Evolutionary conservation across 2,888 invertebrate genomes (phyloP), one percentile per base, ranked within the genome.

Genomic region (Hypsopygia costalis): DNA sequence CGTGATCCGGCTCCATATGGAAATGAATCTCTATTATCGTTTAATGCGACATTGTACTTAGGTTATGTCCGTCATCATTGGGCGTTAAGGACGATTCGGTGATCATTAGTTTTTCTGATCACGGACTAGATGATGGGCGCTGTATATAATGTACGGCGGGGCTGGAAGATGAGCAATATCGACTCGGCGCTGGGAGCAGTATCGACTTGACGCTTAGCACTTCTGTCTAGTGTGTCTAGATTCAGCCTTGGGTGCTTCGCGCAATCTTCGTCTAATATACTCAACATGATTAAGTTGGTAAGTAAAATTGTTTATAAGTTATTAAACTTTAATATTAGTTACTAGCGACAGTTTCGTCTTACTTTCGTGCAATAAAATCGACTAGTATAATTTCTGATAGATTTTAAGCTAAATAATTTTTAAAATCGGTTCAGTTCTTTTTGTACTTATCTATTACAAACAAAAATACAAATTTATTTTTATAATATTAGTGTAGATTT

Each of bases 1-100:
- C 56, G 56, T 72, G 69, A 81, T 81, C 78, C 76, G 69, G 73
- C 69, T 68, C 69, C 62, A 78, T 83, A 85, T 85, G 81, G 81
- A 72, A 69, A 81, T 81, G 72, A 77, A 57, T 66, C 55, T 56
- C 72, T 74, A 74, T 79, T 80, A 78, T 67, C 62, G 58, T 56
- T 72, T 86, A 86, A 86, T 85, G 86, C 54, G 81, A 77, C 81
- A 87, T 86, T 85, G 86, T 87, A 62, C 68, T 51, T 46, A 56
- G 62, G 56, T 61, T 61, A 66, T 56, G 69, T 69, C 67, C 62
- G 67, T 55, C 60, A 69, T 62, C 63, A 69, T 69, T 66, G 69
- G 59, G 55, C 54, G 58, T 51, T 63, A 69, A 73, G 75, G 74
- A 70, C 69, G 60, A 56, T 49, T 52, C 49, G 41, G 46, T 40